A percentile compares a stretch with the other conserved stretches of the same genome.
Conservation (phyloP, 2,797 vertebrate species). For the Pseudochirops cupreus region DNA sequence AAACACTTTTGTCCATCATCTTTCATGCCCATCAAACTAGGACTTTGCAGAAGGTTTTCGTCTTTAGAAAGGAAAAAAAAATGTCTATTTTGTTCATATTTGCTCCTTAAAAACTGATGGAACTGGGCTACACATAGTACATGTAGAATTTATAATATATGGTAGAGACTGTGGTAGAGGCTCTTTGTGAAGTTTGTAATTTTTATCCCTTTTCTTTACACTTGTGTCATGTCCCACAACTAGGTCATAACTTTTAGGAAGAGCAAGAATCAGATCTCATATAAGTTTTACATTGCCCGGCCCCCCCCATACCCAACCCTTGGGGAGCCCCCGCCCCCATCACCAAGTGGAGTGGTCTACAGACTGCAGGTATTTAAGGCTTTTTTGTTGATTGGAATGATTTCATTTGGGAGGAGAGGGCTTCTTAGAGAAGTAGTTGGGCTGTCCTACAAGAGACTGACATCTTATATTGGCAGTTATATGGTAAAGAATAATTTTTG, state of each 20-base stretch:
- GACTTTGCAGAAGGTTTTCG: background rate
- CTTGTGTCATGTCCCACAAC: background rate
- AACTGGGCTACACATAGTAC: background rate
- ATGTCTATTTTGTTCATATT: background rate
- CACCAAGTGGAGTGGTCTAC: background rate
- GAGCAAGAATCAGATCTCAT: background rate
- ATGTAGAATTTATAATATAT: background rate
- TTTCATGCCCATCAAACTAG: background rate
- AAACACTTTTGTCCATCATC: background rate
- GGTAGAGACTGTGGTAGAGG: background rate
- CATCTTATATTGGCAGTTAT: background rate
- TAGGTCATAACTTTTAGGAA: background rate
- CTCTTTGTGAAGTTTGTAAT: background rate
- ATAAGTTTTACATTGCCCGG: background rate
- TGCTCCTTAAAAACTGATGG: constrained; percentile 38
- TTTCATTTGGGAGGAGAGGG: background rate
- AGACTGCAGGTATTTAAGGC: background rate
- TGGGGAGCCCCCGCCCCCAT: background rate
- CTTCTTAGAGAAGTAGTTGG: background rate
- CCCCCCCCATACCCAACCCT: too few relatives aligned
- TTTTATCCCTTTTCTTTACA: background rate
- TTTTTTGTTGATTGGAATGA: background rate
- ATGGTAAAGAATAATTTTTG: constrained; percentile 60
- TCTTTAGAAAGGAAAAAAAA: constrained; percentile 27
- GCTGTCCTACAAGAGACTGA: background rate